phyloP scores from a whole-genome alignment of 2,113 vertebrate genomes.

The Tenrec ecaudatus region DNA sequence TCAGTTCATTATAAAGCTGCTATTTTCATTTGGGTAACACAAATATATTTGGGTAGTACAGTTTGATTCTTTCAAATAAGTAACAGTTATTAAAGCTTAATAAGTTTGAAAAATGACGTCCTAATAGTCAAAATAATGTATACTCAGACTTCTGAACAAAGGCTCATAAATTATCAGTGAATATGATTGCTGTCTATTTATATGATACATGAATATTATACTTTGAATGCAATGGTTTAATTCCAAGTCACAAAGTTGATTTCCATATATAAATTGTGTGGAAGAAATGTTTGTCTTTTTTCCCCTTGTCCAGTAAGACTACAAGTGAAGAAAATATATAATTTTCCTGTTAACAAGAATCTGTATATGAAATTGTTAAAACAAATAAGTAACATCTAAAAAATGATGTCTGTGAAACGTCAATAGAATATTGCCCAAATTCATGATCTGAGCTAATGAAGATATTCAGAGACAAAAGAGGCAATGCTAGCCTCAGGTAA shows the following conservation, averaged over 20 bases:
- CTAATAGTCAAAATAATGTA: slow-evolving; percentile 17
- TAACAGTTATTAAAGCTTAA: slow-evolving; percentile 49
- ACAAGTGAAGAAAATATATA: slow-evolving; percentile 63
- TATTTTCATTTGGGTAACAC: slow-evolving; percentile 40
- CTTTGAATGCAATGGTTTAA: background rate
- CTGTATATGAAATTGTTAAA: slow-evolving; percentile 77
- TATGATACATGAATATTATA: background rate
- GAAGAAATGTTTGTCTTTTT: background rate
- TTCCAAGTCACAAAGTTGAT: slow-evolving; percentile 4
- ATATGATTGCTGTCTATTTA: slow-evolving; percentile 7
- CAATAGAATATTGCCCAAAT: slow-evolving; percentile 74
- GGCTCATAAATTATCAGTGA: background rate
- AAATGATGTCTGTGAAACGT: slow-evolving; percentile 79
- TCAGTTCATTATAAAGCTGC: slow-evolving; percentile 65
- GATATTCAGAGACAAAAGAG: slow-evolving; percentile 85
- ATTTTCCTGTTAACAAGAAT: slow-evolving; percentile 74
- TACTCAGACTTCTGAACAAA: background rate
- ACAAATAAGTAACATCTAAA: slow-evolving; percentile 76
- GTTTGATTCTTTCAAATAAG: slow-evolving; percentile 51
- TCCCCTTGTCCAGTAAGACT: slow-evolving; percentile 64
- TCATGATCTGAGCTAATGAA: slow-evolving; percentile 83
- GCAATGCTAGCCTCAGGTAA: slow-evolving; percentile 88
- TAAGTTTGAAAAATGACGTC: slow-evolving; percentile 1
- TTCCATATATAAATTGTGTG: slow-evolving; percentile 4
- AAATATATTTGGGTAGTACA: background rate